Percentiles rank a stretch among this genome's conserved stretches.
These are phyloP conservation scores for Porites evermanni DNA, from an alignment of 92 coral and sea anemone species.

Conservation along the genomic window DNA sequence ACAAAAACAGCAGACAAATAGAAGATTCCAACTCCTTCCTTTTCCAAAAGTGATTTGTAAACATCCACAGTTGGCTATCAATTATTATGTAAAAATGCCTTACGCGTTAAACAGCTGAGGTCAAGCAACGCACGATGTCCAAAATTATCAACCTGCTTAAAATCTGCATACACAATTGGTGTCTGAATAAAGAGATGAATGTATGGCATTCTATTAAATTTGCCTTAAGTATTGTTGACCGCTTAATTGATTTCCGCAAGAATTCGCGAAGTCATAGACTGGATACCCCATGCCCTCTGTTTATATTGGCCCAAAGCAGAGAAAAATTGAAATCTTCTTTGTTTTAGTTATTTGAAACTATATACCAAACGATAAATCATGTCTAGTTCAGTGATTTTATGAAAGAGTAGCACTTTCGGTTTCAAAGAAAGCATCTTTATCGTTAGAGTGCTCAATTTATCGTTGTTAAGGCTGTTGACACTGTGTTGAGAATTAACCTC, in stretches of 20 bases:
- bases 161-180: conserved; percentile 16
- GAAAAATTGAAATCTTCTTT: neutral
- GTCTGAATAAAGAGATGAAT: neutral
- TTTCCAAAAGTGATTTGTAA: conserved; percentile 7
- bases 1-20: neutral
- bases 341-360: neutral
- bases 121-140: neutral
- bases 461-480: too few species aligned
- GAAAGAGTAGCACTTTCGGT: too few species aligned
- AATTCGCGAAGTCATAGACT: neutral
- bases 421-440: too few species aligned
- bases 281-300: neutral
- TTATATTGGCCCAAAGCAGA: neutral
- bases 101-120: neutral
- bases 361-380: too few species aligned
- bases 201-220: conserved; percentile 14
- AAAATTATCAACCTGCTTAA: neutral
- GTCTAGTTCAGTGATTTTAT: neutral
- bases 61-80: conserved; percentile 2
- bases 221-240: neutral
- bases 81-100: neutral
- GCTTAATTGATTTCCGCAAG: conserved; percentile 14
- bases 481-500: too few species aligned
- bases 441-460: too few species aligned
- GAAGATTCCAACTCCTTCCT: conserved; percentile 11